A percentile compares a stretch with the other conserved stretches of the same genome.
Conservation (phyloP, 1,140 invertebrate genomes). For the Teleogryllus occipitalis region DNA sequence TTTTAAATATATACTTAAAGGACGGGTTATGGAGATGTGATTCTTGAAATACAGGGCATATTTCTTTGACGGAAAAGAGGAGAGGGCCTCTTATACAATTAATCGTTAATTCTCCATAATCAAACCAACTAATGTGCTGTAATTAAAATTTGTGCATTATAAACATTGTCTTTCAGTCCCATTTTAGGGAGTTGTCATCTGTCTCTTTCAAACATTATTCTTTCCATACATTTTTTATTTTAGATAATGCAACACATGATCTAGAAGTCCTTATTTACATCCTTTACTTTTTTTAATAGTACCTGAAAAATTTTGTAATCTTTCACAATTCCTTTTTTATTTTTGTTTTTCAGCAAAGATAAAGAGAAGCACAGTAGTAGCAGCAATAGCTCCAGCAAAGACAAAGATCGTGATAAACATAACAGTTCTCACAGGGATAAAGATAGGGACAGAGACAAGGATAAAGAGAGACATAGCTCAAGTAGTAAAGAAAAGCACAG, state of each 20-base stretch:
- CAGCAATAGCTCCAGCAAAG: constrained; percentile 50
- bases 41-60: too few relatives aligned
- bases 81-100: too few relatives aligned
- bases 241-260: background rate
- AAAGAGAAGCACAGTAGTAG: constrained; percentile 45
- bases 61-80: too few relatives aligned
- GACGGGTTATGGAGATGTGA: too few relatives aligned
- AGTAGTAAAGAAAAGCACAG: constrained; percentile 9
- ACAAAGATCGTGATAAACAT: constrained; percentile 35
- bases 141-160: too few relatives aligned
- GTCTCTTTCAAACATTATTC: background rate
- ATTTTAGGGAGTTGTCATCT: constrained; percentile 19
- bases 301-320: background rate
- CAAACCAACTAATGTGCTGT: too few relatives aligned
- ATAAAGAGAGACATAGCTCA: constrained; percentile 40
- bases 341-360: constrained; percentile 11
- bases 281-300: background rate
- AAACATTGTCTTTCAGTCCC: too few relatives aligned
- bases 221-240: background rate
- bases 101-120: too few relatives aligned
- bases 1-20: too few relatives aligned
- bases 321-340: background rate
- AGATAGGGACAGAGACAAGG: constrained; percentile 29
- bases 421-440: constrained; percentile 28
- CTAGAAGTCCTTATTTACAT: background rate